Percentiles rank a stretch among this genome's conserved stretches.
Conservation (phyloP, 2,113 vertebrate species). For the Lynx canadensis region DNA sequence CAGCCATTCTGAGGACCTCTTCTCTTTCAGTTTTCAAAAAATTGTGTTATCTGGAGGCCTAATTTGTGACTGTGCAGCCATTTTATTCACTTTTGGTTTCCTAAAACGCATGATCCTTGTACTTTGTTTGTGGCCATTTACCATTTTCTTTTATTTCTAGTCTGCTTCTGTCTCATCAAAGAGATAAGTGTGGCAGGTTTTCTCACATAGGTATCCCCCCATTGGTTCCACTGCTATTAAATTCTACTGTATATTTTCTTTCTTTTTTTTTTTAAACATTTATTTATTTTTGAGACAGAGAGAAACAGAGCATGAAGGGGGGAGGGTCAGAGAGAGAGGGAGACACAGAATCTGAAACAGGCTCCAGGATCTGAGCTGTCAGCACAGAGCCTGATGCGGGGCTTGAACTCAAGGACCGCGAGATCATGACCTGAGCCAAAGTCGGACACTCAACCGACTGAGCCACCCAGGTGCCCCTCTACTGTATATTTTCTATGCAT, state of each 20-base stretch:
- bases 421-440: too few species aligned
- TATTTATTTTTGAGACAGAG: too few species aligned
- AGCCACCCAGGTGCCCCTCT: too few species aligned
- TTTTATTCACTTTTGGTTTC: slow-evolving; percentile 39
- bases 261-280: too few species aligned
- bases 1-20: not conserved
- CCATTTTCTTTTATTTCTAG: not conserved
- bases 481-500: not conserved
- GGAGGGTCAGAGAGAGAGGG: too few species aligned
- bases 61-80: not conserved
- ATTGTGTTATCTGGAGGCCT: not conserved
- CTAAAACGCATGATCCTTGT: not conserved
- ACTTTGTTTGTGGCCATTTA: not conserved
- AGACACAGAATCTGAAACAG: too few species aligned
- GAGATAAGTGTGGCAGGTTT: not conserved
- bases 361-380: too few species aligned
- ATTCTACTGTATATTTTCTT: not conserved
- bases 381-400: too few species aligned
- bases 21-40: not conserved
- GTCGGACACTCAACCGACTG: too few species aligned
- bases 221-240: not conserved
- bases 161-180: not conserved
- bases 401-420: rapidly evolving
- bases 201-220: not conserved
- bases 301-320: too few species aligned